Evolutionary conservation across 1,140 invertebrate genomes (phyloP).

Genomic region (Bombus confusus): DNA sequence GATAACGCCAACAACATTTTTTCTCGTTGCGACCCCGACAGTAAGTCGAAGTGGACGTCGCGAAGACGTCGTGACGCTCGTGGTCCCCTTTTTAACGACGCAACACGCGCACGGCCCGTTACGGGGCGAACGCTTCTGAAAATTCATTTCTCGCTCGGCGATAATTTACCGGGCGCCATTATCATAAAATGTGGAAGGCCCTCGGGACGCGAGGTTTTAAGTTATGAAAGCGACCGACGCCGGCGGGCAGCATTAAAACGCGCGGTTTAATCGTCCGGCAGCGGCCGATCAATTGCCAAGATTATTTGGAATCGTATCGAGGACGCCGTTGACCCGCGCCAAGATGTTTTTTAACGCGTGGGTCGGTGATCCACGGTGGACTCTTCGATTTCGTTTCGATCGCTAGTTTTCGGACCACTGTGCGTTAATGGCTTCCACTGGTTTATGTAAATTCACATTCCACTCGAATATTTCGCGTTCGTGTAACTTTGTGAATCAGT

Average conservation of each 20-base stretch:
- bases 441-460: neutral
- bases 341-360: conserved; percentile 21
- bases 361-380: conserved; percentile 3
- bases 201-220: conserved; percentile 44
- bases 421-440: neutral
- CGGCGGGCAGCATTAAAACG: conserved; percentile 60
- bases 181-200: conserved; percentile 65
- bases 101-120: conserved; percentile 6
- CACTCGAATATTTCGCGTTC: neutral
- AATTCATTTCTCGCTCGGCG: conserved; percentile 57
- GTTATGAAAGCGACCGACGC: conserved; percentile 63
- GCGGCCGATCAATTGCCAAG: conserved; percentile 64
- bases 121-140: conserved; percentile 49
- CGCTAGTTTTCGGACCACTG: neutral
- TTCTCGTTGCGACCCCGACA: neutral
- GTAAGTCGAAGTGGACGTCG: neutral
- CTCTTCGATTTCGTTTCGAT: conserved; percentile 10
- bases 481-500: neutral
- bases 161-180: conserved; percentile 64
- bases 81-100: conserved; percentile 45
- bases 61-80: conserved; percentile 7
- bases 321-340: conserved; percentile 28
- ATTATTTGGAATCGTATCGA: conserved; percentile 69
- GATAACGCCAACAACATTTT: conserved; percentile 27
- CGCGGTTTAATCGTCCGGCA: conserved; percentile 57